Conservation (phyloP, 2,888 invertebrate species). For the Creontiades dilutus region DNA sequence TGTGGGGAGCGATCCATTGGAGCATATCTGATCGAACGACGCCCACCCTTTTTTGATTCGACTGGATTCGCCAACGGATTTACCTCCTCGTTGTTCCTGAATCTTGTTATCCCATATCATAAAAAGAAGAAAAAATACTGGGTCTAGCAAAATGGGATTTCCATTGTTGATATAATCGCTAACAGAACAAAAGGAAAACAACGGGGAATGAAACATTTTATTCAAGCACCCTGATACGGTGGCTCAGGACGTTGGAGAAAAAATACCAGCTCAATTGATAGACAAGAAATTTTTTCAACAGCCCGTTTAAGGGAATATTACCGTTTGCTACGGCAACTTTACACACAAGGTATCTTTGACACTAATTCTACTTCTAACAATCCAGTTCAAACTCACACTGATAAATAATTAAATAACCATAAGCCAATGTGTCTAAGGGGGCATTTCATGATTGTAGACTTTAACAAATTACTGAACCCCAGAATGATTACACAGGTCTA, state of each 20-base stretch:
- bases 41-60: constrained; percentile 37
- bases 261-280: constrained; percentile 4
- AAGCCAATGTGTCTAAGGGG: too few species aligned
- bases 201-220: neutral
- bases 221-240: neutral
- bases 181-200: neutral
- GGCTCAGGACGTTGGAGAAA: neutral
- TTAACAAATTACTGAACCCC: too few species aligned
- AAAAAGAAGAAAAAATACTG: neutral
- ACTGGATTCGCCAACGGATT: constrained; percentile 23
- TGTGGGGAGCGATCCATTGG: constrained; percentile 8
- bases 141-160: constrained; percentile 28
- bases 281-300: neutral
- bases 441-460: too few species aligned
- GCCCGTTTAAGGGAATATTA: too few species aligned
- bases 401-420: too few species aligned
- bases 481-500: too few species aligned
- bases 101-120: neutral
- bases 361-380: too few species aligned
- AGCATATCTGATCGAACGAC: constrained; percentile 42
- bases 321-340: too few species aligned
- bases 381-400: too few species aligned
- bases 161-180: constrained; percentile 10
- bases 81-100: constrained; percentile 30
- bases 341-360: too few species aligned